These are phyloP conservation scores for Atherinosoma microstoma DNA, from an alignment of 2,797 vertebrate species.

Conservation along the genomic window DNA sequence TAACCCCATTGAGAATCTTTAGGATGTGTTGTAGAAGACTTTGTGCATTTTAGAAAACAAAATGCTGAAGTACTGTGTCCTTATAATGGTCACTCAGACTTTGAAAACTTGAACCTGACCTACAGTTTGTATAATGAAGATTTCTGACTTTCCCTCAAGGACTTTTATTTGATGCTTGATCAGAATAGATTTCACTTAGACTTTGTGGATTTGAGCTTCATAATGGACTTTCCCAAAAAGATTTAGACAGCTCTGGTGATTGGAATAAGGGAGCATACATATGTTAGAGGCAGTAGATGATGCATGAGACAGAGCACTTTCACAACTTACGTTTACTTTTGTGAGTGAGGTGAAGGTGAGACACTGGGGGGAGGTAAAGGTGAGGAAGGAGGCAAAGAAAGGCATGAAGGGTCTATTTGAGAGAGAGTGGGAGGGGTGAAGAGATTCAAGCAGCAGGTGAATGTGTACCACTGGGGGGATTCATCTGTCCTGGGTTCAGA, in stretches of 20 bases:
- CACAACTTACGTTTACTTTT: slow-evolving; percentile 11
- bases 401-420: slow-evolving; percentile 34
- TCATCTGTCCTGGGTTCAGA: slow-evolving; percentile 84
- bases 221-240: background rate
- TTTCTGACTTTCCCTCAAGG: slow-evolving; percentile 6
- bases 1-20: too few species aligned
- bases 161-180: slow-evolving; percentile 1
- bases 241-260: slow-evolving; percentile 7
- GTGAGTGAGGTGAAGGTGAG: slow-evolving; percentile 34
- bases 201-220: background rate
- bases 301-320: slow-evolving; percentile 4
- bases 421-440: slow-evolving; percentile 15
- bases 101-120: slow-evolving; percentile 1
- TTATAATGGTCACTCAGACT: background rate
- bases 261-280: background rate
- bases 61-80: background rate
- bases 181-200: background rate
- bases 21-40: too few species aligned
- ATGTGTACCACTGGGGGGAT: slow-evolving; percentile 78
- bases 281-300: slow-evolving; percentile 16
- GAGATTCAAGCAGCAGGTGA: slow-evolving; percentile 71
- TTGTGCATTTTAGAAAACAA: background rate
- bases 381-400: slow-evolving; percentile 20
- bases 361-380: slow-evolving; percentile 13
- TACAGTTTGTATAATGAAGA: background rate